These are phyloP conservation scores for Calypte anna DNA, from an alignment of 2,113 vertebrate species.

Conservation along the genomic window DNA sequence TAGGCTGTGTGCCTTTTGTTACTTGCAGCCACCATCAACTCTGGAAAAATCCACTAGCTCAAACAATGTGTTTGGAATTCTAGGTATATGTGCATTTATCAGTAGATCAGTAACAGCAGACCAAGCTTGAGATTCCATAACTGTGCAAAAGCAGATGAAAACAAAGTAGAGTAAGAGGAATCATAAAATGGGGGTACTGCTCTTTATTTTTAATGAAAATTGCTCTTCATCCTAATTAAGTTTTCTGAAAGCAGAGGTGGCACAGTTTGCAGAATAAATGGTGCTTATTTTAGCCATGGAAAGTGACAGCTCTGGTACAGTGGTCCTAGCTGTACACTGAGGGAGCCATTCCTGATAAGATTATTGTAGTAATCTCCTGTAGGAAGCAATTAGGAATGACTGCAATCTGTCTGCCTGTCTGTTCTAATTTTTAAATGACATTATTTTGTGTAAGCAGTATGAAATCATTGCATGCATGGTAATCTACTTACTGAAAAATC, in stretches of 20 bases:
- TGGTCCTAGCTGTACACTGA: background rate
- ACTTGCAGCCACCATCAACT: background rate
- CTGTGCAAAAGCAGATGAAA: background rate
- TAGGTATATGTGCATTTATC: background rate
- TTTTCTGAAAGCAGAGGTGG: background rate
- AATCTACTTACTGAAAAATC: conserved; percentile 21
- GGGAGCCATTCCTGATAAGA: background rate
- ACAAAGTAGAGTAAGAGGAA: background rate
- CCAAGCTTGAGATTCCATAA: background rate
- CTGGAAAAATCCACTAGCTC: background rate
- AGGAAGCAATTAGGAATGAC: conserved; percentile 28
- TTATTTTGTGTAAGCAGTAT: conserved; percentile 19
- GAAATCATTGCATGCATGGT: background rate
- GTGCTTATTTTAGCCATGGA: background rate
- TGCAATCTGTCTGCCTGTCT: conserved; percentile 15
- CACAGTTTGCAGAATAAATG: background rate
- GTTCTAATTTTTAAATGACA: conserved; percentile 26
- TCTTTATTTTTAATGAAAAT: background rate
- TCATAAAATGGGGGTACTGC: background rate
- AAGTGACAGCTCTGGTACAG: background rate
- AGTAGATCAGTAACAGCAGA: background rate
- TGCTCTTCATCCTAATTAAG: background rate
- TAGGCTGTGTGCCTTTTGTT: background rate
- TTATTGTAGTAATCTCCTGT: background rate
- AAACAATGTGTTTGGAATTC: background rate